A percentile compares a stretch with the other conserved stretches of the same genome.
These are phyloP conservation scores for Orius insidiosus DNA, from an alignment of 1,140 invertebrate genomes.

Conservation along the genomic window DNA sequence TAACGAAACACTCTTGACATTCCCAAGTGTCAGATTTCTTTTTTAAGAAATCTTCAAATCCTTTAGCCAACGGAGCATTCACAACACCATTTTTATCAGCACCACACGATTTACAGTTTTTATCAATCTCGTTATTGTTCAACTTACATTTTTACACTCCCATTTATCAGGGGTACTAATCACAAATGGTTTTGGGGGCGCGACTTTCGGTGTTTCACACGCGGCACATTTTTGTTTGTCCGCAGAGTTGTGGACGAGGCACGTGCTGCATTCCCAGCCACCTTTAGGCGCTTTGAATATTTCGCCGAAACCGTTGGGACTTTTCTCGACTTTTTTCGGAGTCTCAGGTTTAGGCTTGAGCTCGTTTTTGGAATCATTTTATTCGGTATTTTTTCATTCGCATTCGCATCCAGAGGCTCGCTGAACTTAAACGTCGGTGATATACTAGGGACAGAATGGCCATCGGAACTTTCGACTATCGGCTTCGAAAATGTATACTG, in stretches of 20 bases:
- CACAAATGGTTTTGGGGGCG: too few relatives aligned
- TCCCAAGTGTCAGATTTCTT: constrained; percentile 11
- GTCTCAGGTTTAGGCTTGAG: constrained; percentile 3
- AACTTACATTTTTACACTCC: constrained; percentile 8
- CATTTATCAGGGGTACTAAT: not conserved
- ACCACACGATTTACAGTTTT: constrained; percentile 7
- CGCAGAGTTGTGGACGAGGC: constrained; percentile 37
- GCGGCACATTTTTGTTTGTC: constrained; percentile 29
- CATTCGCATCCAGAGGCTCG: constrained; percentile 3
- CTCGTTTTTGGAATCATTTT: not conserved
- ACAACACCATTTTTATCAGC: not conserved
- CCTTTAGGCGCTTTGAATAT: constrained; percentile 30
- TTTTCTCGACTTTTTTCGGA: not conserved
- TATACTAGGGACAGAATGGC: not conserved
- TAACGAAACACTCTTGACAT: constrained; percentile 14
- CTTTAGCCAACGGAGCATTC: not conserved
- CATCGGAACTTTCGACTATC: not conserved
- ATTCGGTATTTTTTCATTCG: not conserved
- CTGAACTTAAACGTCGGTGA: constrained; percentile 1
- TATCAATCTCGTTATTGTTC: not conserved
- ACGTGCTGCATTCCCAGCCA: constrained; percentile 39
- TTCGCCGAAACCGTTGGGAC: constrained; percentile 22
- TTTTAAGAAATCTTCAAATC: constrained; percentile 8
- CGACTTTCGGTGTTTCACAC: constrained; percentile 2
- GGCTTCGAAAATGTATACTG: not conserved